Base-by-base conservation (phyloP, 2,888 invertebrate species). In the Gisinianus flammeolus region DNA sequence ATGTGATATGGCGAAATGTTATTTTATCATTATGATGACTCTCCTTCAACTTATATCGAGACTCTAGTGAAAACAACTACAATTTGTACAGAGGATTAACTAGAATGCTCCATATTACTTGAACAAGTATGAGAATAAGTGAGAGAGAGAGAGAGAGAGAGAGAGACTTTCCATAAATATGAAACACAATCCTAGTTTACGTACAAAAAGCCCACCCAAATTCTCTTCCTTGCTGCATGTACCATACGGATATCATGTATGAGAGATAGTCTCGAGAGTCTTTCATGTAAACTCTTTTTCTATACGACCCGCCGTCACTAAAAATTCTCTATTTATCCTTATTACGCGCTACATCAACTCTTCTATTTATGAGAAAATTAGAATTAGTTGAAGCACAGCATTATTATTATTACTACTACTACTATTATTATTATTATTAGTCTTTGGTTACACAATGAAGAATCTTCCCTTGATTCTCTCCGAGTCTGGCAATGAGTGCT, bases 111-210 rank as follows among this genome's bases (percentile, higher is more conserved):
- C 44, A 44, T 16, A 44, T 16, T 10, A 6, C 6, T 16, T 10
- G 44, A 10, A 44, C 8, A 16, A 16, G 44, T 44, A 44, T 6
- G 44, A 44, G 44, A 6, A 44, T 6, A 54, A 54, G 54, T 19
- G 54, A 54, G n/a, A 54, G n/a, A 54, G n/a, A 12, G 19, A 54
- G 54, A 44, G 8, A 10, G 44, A 44, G 16, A n/a, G n/a, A 3
- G 54, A 54, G 54, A 54, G 54, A 54, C 16, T 54, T 44, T 54
- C n/a, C 54, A 54, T 54, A 54, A 54, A 54, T 54, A 54, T 54
- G n/a, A 54, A 54, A n/a, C n/a, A 54, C 54, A n/a, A 16, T n/a
- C 54, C n/a, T n/a, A n/a, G n/a, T n/a, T n/a, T n/a, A n/a, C n/a
- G n/a, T n/a, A n/a, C 16, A 44, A 44, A 44, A 16, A 44, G 44